These are phyloP conservation scores for Papilio helenus DNA, from an alignment of 1,140 invertebrate genomes.

Conservation along the genomic window DNA sequence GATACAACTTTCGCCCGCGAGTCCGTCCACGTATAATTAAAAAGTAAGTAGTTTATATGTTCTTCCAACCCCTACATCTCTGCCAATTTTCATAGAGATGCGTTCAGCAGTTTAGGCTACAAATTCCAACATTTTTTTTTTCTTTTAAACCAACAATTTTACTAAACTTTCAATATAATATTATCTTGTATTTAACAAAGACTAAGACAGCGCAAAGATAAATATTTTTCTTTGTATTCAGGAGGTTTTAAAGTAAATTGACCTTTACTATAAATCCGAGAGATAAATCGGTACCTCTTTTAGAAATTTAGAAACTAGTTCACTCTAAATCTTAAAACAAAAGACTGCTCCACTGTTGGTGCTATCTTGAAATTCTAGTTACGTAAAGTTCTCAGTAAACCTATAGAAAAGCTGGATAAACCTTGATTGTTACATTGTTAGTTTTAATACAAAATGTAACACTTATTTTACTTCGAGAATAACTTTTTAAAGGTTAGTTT, in stretches of 20 bases:
- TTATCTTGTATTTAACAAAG: background rate
- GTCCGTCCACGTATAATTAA: no score
- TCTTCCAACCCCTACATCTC: no score
- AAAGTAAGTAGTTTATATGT: no score
- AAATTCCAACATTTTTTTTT: no score
- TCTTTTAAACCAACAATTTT: no score
- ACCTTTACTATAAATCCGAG: conserved; percentile 18
- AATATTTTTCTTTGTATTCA: background rate
- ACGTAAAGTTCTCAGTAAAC: conserved; percentile 9
- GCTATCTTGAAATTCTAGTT: conserved; percentile 18
- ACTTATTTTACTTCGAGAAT: background rate
- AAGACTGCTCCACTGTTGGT: conserved; percentile 12
- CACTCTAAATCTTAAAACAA: conserved; percentile 23
- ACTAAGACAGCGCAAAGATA: background rate
- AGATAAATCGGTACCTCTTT: conserved; percentile 18
- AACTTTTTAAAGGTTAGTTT: background rate
- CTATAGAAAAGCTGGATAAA: conserved; percentile 12
- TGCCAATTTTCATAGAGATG: no score
- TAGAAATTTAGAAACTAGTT: conserved; percentile 26
- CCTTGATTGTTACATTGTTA: background rate
- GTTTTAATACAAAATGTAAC: background rate
- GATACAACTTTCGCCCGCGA: no score
- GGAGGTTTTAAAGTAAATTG: background rate
- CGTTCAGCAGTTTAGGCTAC: no score
- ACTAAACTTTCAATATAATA: background rate